Conservation (phyloP, 2,797 vertebrate species). For the Anas capensis region DNA sequence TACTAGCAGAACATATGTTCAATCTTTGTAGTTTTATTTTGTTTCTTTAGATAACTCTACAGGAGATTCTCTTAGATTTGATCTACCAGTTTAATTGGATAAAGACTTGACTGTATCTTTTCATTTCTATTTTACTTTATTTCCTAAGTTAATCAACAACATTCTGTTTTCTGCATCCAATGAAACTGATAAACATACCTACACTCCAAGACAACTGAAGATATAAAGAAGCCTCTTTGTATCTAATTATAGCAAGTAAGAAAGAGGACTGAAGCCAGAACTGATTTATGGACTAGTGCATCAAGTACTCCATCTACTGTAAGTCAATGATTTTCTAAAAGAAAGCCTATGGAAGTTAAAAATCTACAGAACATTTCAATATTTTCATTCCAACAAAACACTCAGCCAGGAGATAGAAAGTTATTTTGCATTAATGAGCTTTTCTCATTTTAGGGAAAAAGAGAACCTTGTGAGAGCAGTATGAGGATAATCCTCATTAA, state of each 20-base stretch:
- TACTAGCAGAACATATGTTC: slow-evolving; percentile 1
- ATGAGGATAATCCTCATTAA: slow-evolving; percentile 57
- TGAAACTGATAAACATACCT: not conserved
- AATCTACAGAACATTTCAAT: not conserved
- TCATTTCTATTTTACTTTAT: slow-evolving; percentile 9
- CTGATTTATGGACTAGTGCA: slow-evolving; percentile 24
- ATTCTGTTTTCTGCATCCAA: not conserved
- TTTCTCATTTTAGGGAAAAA: slow-evolving; percentile 40
- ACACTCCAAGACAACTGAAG: not conserved
- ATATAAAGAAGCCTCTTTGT: not conserved
- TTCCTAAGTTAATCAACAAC: not conserved
- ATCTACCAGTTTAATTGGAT: not conserved
- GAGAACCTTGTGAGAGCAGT: slow-evolving; percentile 35
- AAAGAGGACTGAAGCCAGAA: not conserved
- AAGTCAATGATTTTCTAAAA: slow-evolving; percentile 17
- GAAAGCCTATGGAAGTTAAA: not conserved
- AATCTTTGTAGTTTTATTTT: not conserved
- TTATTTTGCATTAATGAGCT: slow-evolving; percentile 32
- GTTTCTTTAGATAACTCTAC: not conserved
- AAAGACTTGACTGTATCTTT: not conserved
- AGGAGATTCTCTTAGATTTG: not conserved
- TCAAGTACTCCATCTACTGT: not conserved
- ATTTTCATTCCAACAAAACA: slow-evolving; percentile 7
- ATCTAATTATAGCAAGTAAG: slow-evolving; percentile 10
- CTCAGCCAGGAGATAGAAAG: not conserved